Conservation (phyloP, 2,113 vertebrate genomes). For the Saimiri boliviensis region DNA sequence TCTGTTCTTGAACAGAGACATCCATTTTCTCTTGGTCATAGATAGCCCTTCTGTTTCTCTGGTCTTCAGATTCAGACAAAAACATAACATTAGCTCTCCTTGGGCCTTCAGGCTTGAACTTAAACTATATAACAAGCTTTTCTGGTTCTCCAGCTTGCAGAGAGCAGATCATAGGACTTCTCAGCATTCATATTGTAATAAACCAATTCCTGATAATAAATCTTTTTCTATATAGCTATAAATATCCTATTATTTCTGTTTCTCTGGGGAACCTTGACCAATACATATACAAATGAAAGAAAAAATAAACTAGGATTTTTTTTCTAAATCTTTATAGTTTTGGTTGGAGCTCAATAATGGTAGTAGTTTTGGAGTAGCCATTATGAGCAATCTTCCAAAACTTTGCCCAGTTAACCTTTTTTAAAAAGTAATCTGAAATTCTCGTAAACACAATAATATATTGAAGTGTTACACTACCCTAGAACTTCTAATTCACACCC, state of each 20-base stretch:
- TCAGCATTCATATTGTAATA: background rate
- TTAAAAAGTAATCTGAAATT: background rate
- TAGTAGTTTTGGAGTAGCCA: background rate
- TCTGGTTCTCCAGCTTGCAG: background rate
- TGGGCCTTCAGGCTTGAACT: background rate
- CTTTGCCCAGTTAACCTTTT: background rate
- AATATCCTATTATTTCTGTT: background rate
- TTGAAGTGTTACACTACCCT: slow-evolving; percentile 65
- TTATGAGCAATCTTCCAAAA: background rate
- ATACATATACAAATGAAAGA: background rate
- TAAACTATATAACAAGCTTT: background rate
- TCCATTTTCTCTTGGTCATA: background rate
- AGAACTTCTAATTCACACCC: slow-evolving; percentile 83
- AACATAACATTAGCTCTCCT: background rate
- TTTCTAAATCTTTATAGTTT: background rate
- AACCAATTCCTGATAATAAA: background rate
- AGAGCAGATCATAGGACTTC: background rate
- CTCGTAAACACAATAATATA: background rate
- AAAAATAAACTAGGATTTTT: slow-evolving; percentile 19
- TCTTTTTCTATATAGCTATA: background rate
- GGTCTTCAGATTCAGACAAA: background rate
- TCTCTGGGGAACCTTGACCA: background rate
- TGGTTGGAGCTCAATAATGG: background rate
- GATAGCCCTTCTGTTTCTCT: background rate
- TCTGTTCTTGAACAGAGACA: background rate